Percentiles rank a stretch among this genome's conserved stretches.
Evolutionary conservation across 2,797 vertebrate genomes (phyloP).

Genomic region (Anguilla megastoma): DNA sequence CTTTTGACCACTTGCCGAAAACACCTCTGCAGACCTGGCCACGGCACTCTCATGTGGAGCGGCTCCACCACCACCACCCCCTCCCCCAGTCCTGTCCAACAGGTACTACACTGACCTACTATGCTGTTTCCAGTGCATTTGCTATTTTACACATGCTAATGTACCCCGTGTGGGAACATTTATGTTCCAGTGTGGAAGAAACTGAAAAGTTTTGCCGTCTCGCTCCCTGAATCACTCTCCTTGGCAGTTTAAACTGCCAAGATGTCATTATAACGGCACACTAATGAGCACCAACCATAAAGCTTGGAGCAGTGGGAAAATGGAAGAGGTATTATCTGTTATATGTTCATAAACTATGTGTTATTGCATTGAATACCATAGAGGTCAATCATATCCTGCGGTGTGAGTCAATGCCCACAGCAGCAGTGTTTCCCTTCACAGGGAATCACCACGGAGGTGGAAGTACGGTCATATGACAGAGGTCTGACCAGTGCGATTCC

Average conservation of each 20-base stretch:
- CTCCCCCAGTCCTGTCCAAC: background rate
- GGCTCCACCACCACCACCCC: background rate
- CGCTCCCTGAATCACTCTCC: constrained; percentile 25
- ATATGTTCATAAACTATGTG: background rate
- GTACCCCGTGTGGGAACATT: constrained; percentile 25
- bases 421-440: constrained; percentile 3
- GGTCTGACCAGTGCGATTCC: background rate
- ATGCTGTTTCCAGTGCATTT: constrained; percentile 29
- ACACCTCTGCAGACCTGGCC: constrained; percentile 23
- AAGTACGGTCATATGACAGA: background rate
- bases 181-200: constrained; percentile 27
- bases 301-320: background rate
- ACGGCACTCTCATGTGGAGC: background rate
- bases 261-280: constrained; percentile 4
- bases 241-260: constrained; percentile 18
- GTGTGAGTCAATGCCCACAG: background rate
- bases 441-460: background rate
- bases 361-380: constrained; percentile 12
- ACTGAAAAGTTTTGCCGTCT: constrained; percentile 31
- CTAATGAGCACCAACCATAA: background rate
- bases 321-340: background rate
- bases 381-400: constrained; percentile 17
- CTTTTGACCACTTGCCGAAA: constrained; percentile 14
- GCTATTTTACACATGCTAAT: constrained; percentile 28
- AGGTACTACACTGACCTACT: constrained; percentile 19